Evolutionary conservation across 2,113 vertebrate genomes (phyloP), one percentile per base, ranked within the genome.

Genomic region (Ictalurus punctatus): DNA sequence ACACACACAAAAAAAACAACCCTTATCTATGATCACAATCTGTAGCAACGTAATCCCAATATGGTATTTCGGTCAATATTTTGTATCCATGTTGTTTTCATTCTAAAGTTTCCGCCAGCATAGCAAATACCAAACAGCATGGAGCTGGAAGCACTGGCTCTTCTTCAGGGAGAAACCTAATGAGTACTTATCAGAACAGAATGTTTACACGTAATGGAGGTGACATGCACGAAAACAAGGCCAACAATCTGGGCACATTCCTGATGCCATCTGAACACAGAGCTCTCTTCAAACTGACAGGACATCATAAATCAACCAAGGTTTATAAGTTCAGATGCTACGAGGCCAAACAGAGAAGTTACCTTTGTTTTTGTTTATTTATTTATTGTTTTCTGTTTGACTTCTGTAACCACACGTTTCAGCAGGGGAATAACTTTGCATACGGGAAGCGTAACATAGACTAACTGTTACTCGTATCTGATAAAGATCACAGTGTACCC

Each of bases 171-270:
- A 19, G 13, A 69, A 59, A 71, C 52, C 78, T 19, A n/a, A 56
- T 19, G 21, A 61, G 30, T 40, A 71, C 73, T 37, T 71, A 40
- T 6, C 27, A 69, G 67, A 54, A 13, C 10, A 54, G 52, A 48
- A 13, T 56, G 65, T 17, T 88, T 54, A 54, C 30, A 48, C 37
- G 9, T 37, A 23, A 61, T 9, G n/a, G 34, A 54, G 78, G 63
- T 59, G 78, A 86, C 17, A 61, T 30, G 30, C 40, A 84, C 17
- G 58, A 84, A 79, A 44, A 74, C 67, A 65, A 76, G 4, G 69
- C 21, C 40, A 87, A 37, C 59, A 10, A 71, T 82, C 61, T n/a
- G 85, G 61, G 73, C 84, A 73, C 34, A 76, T 73, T 61, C 85
- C 85, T 63, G 59, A 61, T 21, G 52, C 6, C 30, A n/a, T 67